Percentiles rank a stretch among this genome's conserved stretches.
Evolutionary conservation across 2,888 invertebrate species (phyloP).

Genomic region (Polylopha cassiicola): DNA sequence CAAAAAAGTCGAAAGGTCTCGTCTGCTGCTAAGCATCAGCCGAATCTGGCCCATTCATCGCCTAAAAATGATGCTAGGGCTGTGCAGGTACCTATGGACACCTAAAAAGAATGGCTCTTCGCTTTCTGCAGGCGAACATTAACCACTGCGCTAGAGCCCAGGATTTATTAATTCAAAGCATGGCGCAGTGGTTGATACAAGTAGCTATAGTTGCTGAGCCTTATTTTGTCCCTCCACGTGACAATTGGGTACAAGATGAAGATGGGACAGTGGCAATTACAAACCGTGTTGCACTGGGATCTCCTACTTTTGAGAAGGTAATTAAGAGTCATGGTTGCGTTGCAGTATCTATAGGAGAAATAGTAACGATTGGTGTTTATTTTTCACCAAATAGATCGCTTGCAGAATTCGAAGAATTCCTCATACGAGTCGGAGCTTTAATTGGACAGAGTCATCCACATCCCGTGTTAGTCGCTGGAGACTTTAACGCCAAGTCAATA

Average conservation of each 20-base stretch:
- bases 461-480: no score
- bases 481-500: no score
- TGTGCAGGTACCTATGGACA: not conserved
- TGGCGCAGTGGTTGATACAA: constrained; percentile 23
- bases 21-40: no score
- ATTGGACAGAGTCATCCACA: not conserved
- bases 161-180: no score
- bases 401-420: not conserved
- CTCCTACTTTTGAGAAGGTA: not conserved
- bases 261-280: constrained; percentile 12
- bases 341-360: constrained; percentile 12
- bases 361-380: constrained; percentile 5
- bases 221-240: constrained; percentile 16
- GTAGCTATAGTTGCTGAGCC: constrained; percentile 26
- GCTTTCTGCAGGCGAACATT: constrained; percentile 21
- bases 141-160: constrained; percentile 26
- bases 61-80: no score
- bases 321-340: constrained; percentile 14
- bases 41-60: not conserved
- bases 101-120: not conserved
- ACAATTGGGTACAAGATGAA: constrained; percentile 17
- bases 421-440: not conserved
- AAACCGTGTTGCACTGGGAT: not conserved
- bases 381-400: not conserved
- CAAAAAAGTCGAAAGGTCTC: no score